These are phyloP conservation scores for Athene cunicularia DNA, from an alignment of 2,113 vertebrate species.

Conservation along the genomic window DNA sequence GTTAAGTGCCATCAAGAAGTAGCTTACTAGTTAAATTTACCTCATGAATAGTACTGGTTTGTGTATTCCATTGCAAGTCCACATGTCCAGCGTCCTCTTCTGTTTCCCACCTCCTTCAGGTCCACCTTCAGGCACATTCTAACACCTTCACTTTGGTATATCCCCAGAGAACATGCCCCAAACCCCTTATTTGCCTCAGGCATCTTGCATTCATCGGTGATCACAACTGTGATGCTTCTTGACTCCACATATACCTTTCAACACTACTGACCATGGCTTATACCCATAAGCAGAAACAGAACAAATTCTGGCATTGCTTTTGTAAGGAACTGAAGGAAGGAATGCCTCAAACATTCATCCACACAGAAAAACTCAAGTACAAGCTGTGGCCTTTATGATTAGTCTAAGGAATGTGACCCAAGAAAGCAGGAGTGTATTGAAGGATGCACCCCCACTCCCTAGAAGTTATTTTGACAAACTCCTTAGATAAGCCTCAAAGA, in stretches of 20 bases:
- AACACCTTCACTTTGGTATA: not conserved
- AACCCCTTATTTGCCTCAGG: not conserved
- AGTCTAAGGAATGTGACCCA: too few species aligned
- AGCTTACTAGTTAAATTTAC: not conserved
- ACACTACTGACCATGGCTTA: not conserved
- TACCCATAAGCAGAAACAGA: not conserved
- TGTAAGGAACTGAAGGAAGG: too few species aligned
- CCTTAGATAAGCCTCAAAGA: too few species aligned
- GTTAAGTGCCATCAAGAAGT: not conserved
- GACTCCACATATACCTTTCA: not conserved
- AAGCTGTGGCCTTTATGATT: too few species aligned
- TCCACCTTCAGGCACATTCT: not conserved
- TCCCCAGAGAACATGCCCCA: not conserved
- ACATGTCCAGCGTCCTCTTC: not conserved
- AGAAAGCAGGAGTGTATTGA: too few species aligned
- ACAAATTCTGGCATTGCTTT: not conserved
- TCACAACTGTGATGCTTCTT: not conserved
- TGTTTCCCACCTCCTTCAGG: not conserved
- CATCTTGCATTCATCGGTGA: conserved; percentile 5
- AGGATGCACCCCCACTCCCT: too few species aligned
- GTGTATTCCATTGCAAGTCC: not conserved
- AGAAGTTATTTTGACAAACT: too few species aligned
- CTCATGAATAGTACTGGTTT: not conserved
- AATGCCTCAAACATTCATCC: too few species aligned
- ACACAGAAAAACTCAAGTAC: too few species aligned